Conservation (phyloP, 2,113 vertebrate genomes). For the Corapipo altera region DNA sequence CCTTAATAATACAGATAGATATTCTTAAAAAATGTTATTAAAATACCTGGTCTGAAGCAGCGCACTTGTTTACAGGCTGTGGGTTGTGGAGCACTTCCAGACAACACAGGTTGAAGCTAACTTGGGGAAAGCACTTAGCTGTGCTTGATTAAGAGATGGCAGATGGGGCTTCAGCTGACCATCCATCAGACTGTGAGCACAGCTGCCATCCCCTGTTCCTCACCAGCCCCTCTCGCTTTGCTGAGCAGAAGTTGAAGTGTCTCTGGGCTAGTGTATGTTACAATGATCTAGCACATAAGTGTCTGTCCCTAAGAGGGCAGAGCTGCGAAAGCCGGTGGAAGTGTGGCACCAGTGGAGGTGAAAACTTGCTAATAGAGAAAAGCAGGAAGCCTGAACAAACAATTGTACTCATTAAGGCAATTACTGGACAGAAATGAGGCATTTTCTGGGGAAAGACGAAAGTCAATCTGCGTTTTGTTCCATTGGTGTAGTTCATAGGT, state of each 20-base stretch:
- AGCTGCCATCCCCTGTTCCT: neutral
- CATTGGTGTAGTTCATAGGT: neutral
- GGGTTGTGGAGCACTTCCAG: neutral
- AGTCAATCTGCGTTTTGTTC: neutral
- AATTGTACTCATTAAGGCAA: neutral
- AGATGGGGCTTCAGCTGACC: neutral
- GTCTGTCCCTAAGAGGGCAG: neutral
- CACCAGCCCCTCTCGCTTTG: neutral
- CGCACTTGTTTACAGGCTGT: neutral
- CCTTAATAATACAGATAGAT: neutral
- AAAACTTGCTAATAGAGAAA: neutral
- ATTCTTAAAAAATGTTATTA: neutral
- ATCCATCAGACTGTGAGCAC: neutral
- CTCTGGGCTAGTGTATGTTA: neutral
- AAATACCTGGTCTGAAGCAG: neutral
- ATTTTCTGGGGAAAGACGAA: neutral
- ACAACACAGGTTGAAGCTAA: neutral
- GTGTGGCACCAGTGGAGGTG: neutral
- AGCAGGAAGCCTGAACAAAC: neutral
- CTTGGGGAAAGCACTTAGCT: neutral
- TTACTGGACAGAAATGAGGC: neutral
- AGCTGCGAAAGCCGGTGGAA: neutral
- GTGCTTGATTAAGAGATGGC: neutral
- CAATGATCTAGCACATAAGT: accelerated
- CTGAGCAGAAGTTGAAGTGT: neutral